Conservation (phyloP, 2,113 vertebrate genomes). For the Pipa parva region DNA sequence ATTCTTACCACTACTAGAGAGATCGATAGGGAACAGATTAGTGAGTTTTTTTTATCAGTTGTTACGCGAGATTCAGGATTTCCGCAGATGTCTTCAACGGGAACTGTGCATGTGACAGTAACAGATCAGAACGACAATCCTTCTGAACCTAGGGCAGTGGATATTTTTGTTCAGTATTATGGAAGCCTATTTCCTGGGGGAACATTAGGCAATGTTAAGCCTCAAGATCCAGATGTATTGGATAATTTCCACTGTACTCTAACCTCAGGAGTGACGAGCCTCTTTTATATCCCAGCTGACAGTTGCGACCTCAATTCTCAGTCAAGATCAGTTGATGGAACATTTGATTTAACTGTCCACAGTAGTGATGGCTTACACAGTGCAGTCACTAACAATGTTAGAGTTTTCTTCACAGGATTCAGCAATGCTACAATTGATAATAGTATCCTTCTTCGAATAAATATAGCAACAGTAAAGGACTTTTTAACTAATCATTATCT, state of each 20-base stretch:
- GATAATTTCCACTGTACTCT: slow-evolving; percentile 90
- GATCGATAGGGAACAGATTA: slow-evolving; percentile 91
- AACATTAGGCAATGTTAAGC: slow-evolving; percentile 80
- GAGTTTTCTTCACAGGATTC: slow-evolving; percentile 81
- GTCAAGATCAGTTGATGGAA: slow-evolving; percentile 80
- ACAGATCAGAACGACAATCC: slow-evolving; percentile 95
- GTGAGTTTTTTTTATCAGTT: slow-evolving; percentile 85
- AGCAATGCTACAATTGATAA: slow-evolving; percentile 86
- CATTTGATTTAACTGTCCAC: slow-evolving; percentile 79
- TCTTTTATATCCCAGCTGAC: slow-evolving; percentile 81
- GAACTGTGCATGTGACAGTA: slow-evolving; percentile 82
- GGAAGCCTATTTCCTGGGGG: slow-evolving; percentile 89
- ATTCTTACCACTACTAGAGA: slow-evolving; percentile 82
- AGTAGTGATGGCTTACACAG: slow-evolving; percentile 83
- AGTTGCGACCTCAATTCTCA: slow-evolving; percentile 83
- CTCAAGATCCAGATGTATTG: slow-evolving; percentile 85
- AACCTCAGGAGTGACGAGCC: slow-evolving; percentile 73
- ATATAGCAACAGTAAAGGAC: slow-evolving; percentile 64
- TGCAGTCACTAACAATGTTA: slow-evolving; percentile 75
- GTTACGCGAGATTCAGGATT: slow-evolving; percentile 85
- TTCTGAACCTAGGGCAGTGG: slow-evolving; percentile 81
- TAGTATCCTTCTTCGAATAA: slow-evolving; percentile 85
- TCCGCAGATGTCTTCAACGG: slow-evolving; percentile 95
- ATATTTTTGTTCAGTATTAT: slow-evolving; percentile 90
- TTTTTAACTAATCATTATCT: slow-evolving; percentile 91